Base-by-base conservation (phyloP, 23 tunicate genomes). In the Trididemnum nubilum region DNA sequence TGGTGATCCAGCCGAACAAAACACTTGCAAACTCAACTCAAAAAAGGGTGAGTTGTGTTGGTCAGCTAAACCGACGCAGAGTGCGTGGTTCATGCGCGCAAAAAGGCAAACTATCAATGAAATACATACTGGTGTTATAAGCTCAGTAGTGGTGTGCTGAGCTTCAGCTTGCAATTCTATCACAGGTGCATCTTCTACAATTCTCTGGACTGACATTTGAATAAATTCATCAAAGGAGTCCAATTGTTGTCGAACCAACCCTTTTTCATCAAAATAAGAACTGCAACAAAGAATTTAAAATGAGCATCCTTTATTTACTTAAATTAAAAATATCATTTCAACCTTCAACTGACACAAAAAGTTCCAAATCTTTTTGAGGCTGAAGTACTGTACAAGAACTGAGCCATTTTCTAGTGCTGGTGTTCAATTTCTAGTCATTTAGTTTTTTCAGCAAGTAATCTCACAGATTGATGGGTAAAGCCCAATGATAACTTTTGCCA, bases 191-290 rank as follows among this genome's bases (percentile, higher is more conserved):
- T 96, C 99, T 63, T 96, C 99, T 21, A 96, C 99, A 65, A 96
- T 96, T 71, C 99, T 70, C 60, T 96, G 99, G 15, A 96, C 99
- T 26, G 97, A 91, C 99, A 96, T 96, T 67, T 93, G 96, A 65
- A 96, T 96, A 81, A 96, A 96, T 77, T 96, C 99, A 87, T 96
- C 99, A 64, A 96, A 96, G 0, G 99, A 96, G 39, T 96, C 99
- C 49, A 96, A 72, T 82, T 96, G 99, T 73, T 96, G 99, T 9
- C 99, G 85, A 25, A 96, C 99, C 65, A 96, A 90, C 0, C 99
- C 99, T 64, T 96, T 96, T 73, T 96, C 99, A 75, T 96, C 97
- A 75, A 96, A 96, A 67, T 96, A 96, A 1, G 97, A 86, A 37
- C 97, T 85, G 36, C 1, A 85, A 76, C 33, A 70, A 70, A 12